These are phyloP conservation scores for Lacerta agilis DNA, from an alignment of 2,797 vertebrate genomes.

Conservation along the genomic window DNA sequence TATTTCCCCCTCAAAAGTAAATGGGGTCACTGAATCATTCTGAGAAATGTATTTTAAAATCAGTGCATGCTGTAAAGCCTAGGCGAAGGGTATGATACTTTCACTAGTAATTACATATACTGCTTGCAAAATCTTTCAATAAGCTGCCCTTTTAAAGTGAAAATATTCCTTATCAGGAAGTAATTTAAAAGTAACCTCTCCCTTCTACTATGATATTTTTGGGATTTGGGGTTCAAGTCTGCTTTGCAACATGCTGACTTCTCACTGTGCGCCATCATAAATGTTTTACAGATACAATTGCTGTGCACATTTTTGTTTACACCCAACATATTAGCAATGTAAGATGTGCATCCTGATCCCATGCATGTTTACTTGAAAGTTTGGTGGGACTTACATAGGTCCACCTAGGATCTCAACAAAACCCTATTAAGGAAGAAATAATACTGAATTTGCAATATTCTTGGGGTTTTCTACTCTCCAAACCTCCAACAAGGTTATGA, in stretches of 20 bases:
- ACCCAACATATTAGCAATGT: not conserved
- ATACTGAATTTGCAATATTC: constrained; percentile 12
- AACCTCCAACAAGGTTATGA: constrained; percentile 12
- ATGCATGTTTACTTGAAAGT: not conserved
- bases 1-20: not conserved
- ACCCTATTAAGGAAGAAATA: constrained; percentile 1
- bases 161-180: constrained; percentile 19
- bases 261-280: not conserved
- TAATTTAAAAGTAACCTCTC: constrained; percentile 17
- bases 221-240: constrained; percentile 24
- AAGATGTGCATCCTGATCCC: not conserved
- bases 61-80: not conserved
- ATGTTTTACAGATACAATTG: constrained; percentile 22
- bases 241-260: not conserved
- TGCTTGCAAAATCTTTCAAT: constrained; percentile 17
- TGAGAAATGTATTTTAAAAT: not conserved
- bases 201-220: constrained; percentile 15
- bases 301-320: not conserved
- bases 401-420: not conserved
- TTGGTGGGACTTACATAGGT: not conserved
- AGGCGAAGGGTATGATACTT: not conserved
- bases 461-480: constrained; percentile 5
- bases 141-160: not conserved
- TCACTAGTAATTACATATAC: not conserved
- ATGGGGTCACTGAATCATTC: not conserved